Percentiles rank a stretch among this genome's conserved stretches.
phyloP scores from a whole-genome alignment of 1,140 invertebrate species.

The Drosophila ohnishii region DNA sequence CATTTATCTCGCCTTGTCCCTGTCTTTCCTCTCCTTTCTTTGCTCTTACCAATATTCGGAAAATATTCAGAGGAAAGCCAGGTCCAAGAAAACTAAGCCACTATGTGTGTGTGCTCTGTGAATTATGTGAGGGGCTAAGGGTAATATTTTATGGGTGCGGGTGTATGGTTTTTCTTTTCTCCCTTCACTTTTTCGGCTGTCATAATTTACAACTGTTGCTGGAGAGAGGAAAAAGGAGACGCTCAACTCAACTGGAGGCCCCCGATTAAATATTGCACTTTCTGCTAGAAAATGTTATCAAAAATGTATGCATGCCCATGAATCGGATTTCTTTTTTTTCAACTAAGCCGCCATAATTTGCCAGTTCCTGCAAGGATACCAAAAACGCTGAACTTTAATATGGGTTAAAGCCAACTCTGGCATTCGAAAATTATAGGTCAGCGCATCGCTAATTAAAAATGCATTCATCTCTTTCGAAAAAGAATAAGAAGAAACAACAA shows the following conservation, averaged over 20 bases:
- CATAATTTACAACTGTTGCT: slow-evolving; percentile 61
- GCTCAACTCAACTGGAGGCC: not conserved
- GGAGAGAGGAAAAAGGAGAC: slow-evolving; percentile 6
- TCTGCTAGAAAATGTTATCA: slow-evolving; percentile 19
- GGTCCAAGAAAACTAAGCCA: slow-evolving; percentile 38
- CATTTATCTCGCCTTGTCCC: not conserved
- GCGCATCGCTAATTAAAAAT: slow-evolving; percentile 64
- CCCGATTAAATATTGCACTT: slow-evolving; percentile 47
- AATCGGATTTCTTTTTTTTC: not conserved
- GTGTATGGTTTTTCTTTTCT: not conserved
- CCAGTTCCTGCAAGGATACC: slow-evolving; percentile 16
- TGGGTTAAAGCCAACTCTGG: slow-evolving; percentile 24
- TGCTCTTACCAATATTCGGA: not conserved
- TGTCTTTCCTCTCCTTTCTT: not conserved
- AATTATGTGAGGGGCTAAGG: slow-evolving; percentile 49
- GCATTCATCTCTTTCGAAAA: slow-evolving; percentile 54
- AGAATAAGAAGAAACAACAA: slow-evolving; percentile 3
- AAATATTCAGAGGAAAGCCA: not conserved
- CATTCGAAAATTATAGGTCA: slow-evolving; percentile 36
- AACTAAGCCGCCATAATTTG: slow-evolving; percentile 12
- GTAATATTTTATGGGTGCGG: slow-evolving; percentile 52
- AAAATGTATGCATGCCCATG: slow-evolving; percentile 19
- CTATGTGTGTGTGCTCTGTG: slow-evolving; percentile 36
- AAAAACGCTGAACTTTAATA: slow-evolving; percentile 1
- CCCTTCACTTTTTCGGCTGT: slow-evolving; percentile 6